Evolutionary conservation across 2,888 invertebrate genomes (phyloP), one percentile per base, ranked within the genome.

Genomic region (Harpalus rubripes): DNA sequence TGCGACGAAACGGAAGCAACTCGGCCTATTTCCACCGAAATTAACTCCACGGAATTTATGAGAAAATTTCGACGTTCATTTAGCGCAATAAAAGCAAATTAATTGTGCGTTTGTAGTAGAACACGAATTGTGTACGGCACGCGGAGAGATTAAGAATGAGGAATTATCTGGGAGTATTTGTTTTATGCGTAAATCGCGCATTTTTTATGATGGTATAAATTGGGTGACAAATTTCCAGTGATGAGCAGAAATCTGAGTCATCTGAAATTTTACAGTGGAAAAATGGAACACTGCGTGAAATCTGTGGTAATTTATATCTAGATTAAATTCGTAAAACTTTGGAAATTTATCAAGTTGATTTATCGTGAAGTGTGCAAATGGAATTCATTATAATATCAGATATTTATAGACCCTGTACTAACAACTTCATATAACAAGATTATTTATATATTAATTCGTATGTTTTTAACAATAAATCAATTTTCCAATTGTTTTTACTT

Each of bases 21-120:
- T 81, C 63, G 44, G 81, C 81, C 81, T 56, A 68, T 82, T 74
- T 82, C 32, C 82, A 56, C 15, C 58, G 59, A 82, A 82, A 82
- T 82, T 82, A 72, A 72, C 72, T 74, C 59, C 39, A 41, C 15
- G 74, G 65, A 74, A 82, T 82, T 82, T 82, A 82, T 82, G 82
- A 72, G 74, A 74, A 59, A 65, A 52, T 81, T 68, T 81, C 68
- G 26, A 68, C 68, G 81, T 81, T 81, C 81, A 81, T 81, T 81
- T 81, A 68, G 68, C 52, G 81, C 81, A 65, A 81, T 80, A 80
- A 80, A 80, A 61, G 80, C 39, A 18, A 80, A 80, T 63, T 80
- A 63, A 59, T 63, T 59, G 81, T 52, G 44, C 65, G 44, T 56
- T 81, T 58, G 32, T 78, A 58, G 52, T 74, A 74, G 52, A 74